Evolutionary conservation across 2,113 vertebrate genomes (phyloP).

Genomic region (Ibidorhyncha struthersii): DNA sequence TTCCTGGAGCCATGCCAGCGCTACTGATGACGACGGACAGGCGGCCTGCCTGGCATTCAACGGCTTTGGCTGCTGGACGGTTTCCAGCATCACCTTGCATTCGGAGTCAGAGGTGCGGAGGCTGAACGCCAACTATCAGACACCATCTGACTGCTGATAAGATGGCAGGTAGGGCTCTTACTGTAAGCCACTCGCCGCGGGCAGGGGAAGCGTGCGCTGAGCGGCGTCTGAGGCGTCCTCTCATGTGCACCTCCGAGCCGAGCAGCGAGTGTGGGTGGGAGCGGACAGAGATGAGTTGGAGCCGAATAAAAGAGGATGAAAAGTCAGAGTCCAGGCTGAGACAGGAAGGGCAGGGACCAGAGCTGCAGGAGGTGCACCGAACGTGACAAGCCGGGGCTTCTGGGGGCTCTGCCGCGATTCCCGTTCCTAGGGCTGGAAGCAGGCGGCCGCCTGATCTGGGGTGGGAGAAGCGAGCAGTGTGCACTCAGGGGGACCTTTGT

Average conservation of each 20-base stretch:
- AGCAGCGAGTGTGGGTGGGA: background rate
- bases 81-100: background rate
- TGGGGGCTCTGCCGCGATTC: background rate
- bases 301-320: background rate
- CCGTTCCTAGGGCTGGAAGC: background rate
- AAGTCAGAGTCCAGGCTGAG: background rate
- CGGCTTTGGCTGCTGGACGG: background rate
- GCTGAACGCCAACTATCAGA: background rate
- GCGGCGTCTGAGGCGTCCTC: background rate
- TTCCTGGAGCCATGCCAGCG: background rate
- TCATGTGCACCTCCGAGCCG: background rate
- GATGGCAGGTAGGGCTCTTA: background rate
- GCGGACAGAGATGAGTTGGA: background rate
- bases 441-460: background rate
- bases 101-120: background rate
- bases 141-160: constrained; percentile 28
- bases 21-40: fast-evolving
- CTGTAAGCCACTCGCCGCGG: background rate
- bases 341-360: background rate
- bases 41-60: background rate
- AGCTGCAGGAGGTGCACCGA: background rate
- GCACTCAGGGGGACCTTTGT: background rate
- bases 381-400: background rate
- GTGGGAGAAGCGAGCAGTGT: background rate
- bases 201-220: background rate